Evolutionary conservation across 1,140 invertebrate genomes (phyloP).

Genomic region (Venustaconcha ellipsiformis): DNA sequence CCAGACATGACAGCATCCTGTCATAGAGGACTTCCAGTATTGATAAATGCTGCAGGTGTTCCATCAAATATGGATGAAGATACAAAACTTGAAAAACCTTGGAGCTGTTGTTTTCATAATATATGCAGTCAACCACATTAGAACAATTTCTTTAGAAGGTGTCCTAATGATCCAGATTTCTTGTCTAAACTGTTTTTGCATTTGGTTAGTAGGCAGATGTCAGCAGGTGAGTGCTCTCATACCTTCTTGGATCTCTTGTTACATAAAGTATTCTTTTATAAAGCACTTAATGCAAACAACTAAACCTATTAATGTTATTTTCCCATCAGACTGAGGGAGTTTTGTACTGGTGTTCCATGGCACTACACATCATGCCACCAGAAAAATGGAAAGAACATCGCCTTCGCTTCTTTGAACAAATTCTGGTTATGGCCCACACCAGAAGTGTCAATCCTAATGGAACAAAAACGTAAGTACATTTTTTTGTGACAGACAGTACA

Average conservation of each 20-base stretch:
- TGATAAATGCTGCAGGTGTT: not conserved
- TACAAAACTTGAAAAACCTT: too few species aligned
- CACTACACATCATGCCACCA: conserved; percentile 82
- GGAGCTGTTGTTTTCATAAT: too few species aligned
- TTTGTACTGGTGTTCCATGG: conserved; percentile 86
- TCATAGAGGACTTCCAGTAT: too few species aligned
- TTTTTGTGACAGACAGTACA: not conserved
- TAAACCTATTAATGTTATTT: not conserved
- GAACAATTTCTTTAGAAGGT: not conserved
- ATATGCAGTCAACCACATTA: too few species aligned
- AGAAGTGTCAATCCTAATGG: conserved; percentile 69
- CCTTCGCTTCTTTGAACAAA: conserved; percentile 80
- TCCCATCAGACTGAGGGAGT: conserved; percentile 81
- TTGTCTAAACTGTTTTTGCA: too few species aligned
- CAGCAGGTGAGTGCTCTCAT: too few species aligned
- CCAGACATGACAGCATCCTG: not conserved
- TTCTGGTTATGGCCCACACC: conserved; percentile 84
- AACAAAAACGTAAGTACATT: conserved; percentile 45
- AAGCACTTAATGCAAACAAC: not conserved
- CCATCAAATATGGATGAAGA: too few species aligned
- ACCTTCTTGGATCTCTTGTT: too few species aligned
- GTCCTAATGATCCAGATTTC: too few species aligned
- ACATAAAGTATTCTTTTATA: not conserved
- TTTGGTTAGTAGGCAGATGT: too few species aligned
- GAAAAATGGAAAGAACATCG: conserved; percentile 77